Conservation (phyloP, 1,140 invertebrate genomes). For the Procambarus virginalis region DNA sequence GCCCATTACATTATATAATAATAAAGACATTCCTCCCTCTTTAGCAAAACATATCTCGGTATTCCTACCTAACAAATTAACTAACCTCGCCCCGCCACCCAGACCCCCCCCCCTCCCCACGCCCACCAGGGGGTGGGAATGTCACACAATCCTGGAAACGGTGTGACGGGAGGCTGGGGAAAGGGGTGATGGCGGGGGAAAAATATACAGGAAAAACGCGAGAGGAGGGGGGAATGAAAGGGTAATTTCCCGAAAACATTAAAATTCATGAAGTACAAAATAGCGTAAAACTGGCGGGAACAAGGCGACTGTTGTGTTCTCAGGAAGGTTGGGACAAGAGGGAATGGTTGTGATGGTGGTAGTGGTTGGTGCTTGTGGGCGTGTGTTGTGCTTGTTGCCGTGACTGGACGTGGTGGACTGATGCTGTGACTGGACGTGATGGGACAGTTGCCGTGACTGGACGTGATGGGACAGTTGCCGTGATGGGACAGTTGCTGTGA, state of each 20-base stretch:
- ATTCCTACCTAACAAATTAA: too few species aligned
- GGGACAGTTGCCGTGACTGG: too few species aligned
- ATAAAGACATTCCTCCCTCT: too few species aligned
- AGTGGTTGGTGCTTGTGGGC: not conserved
- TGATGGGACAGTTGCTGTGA: too few species aligned
- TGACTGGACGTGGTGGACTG: too few species aligned
- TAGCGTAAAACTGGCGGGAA: conserved; percentile 30
- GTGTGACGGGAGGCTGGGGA: not conserved
- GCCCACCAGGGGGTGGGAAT: not conserved
- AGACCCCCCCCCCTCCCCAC: not conserved
- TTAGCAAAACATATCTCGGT: too few species aligned
- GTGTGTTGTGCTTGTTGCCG: too few species aligned
- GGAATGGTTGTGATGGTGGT: not conserved
- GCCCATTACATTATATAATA: too few species aligned
- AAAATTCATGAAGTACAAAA: conserved; percentile 35
- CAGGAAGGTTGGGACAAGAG: not conserved
- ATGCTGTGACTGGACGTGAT: not conserved
- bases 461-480: too few species aligned
- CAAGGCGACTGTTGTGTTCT: not conserved
- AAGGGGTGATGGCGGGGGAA: not conserved
- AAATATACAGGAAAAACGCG: not conserved
- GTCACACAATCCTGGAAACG: conserved; percentile 5
- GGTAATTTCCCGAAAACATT: conserved; percentile 23
- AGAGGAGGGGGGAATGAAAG: conserved; percentile 2
- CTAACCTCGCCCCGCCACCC: too few species aligned